A percentile compares a stretch with the other conserved stretches of the same genome.
Conservation (phyloP, 2,888 invertebrate genomes). For the Ellobium chinense region DNA sequence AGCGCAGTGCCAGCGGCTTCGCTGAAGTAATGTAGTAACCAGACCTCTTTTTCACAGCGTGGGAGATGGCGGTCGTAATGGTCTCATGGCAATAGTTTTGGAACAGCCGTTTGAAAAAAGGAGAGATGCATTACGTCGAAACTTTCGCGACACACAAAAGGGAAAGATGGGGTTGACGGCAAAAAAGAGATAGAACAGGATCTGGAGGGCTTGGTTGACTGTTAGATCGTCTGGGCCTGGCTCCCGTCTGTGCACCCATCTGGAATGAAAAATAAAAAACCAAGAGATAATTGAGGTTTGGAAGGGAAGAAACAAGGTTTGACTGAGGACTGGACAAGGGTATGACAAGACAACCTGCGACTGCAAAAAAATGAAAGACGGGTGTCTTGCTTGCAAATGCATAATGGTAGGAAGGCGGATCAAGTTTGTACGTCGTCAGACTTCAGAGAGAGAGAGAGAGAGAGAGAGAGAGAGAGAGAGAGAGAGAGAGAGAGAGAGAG, state of each 20-base stretch:
- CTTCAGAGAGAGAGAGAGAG: neutral
- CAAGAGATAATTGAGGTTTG: too few species aligned
- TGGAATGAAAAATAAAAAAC: neutral
- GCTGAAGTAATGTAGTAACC: too few species aligned
- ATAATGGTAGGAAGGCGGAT: neutral
- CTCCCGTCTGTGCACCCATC: constrained; percentile 17
- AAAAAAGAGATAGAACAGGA: constrained; percentile 63
- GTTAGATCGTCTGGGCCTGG: constrained; percentile 51
- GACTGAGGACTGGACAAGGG: too few species aligned
- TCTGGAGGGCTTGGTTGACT: constrained; percentile 61
- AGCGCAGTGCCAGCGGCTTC: too few species aligned
- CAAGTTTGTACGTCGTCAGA: neutral
- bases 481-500: neutral
- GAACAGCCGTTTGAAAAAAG: constrained; percentile 23
- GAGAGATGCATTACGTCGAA: constrained; percentile 36
- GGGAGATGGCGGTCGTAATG: neutral
- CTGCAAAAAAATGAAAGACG: too few species aligned
- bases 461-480: constrained; percentile 18
- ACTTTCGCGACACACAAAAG: constrained; percentile 55
- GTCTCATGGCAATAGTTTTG: neutral
- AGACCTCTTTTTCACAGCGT: constrained; percentile 14
- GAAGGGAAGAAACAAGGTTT: neutral
- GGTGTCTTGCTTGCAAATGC: neutral
- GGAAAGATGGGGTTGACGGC: constrained; percentile 60
- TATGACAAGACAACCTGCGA: too few species aligned